Conservation (phyloP, 2,888 invertebrate genomes). For the Eugnorisma glareosa region DNA sequence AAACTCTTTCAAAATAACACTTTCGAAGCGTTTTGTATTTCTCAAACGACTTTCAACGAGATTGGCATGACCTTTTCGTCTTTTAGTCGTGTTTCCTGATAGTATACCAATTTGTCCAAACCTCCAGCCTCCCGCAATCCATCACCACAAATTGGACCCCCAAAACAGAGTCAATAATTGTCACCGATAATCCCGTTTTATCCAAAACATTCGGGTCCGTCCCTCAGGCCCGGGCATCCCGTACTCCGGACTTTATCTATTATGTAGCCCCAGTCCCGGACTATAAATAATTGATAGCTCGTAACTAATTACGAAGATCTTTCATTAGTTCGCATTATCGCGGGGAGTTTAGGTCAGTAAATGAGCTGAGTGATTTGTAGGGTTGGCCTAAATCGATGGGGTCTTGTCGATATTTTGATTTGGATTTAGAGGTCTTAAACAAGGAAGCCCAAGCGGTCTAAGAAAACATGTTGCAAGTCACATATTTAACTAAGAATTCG, state of each 20-base stretch:
- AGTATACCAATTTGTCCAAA: neutral
- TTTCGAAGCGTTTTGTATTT: neutral
- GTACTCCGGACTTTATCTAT: conserved; percentile 65
- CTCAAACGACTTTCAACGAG: neutral
- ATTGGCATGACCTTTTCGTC: neutral
- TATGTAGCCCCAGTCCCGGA: conserved; percentile 63
- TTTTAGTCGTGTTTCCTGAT: neutral
- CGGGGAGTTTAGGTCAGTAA: conserved; percentile 63
- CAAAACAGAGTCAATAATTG: conserved; percentile 58
- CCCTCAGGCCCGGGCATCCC: conserved; percentile 49
- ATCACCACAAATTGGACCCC: conserved; percentile 39
- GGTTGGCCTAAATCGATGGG: conserved; percentile 24
- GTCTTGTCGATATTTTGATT: conserved; percentile 55
- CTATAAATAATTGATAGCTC: conserved; percentile 82
- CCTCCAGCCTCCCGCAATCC: neutral
- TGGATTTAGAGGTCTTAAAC: conserved; percentile 2
- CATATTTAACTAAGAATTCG: neutral
- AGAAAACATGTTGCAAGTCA: neutral
- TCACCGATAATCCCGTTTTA: conserved; percentile 65
- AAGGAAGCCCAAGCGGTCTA: neutral
- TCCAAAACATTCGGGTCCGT: conserved; percentile 55
- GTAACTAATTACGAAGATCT: conserved; percentile 79
- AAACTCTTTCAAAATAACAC: no score
- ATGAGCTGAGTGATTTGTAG: conserved; percentile 67
- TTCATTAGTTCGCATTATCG: conserved; percentile 76